Conservation (phyloP, 2,113 vertebrate species). For the Bujurquina vittata region DNA sequence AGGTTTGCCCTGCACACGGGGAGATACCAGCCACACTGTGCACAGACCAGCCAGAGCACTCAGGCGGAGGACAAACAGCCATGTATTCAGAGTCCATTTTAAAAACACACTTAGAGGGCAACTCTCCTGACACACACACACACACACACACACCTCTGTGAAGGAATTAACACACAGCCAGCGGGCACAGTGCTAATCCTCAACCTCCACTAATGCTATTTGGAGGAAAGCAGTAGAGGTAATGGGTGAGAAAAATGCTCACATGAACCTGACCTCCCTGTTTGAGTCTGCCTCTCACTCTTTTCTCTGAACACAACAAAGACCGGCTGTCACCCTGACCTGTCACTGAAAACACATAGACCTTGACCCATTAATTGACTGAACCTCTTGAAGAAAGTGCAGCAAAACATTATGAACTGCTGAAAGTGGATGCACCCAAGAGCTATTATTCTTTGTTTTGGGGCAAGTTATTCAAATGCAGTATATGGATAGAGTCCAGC, state of each 20-base stretch:
- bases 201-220: conserved; percentile 60
- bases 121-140: conserved; percentile 6
- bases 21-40: neutral
- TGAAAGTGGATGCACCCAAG: neutral
- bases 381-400: neutral
- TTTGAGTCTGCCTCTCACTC: conserved; percentile 5
- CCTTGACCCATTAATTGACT: neutral
- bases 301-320: conserved; percentile 2
- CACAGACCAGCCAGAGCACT: conserved; percentile 7
- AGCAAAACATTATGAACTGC: neutral
- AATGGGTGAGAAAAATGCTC: conserved; percentile 66
- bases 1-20: neutral
- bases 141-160: conserved; percentile 10
- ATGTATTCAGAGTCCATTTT: conserved; percentile 49
- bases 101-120: conserved; percentile 27
- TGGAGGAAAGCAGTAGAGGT: conserved; percentile 29
- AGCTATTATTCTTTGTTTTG: neutral
- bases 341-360: neutral
- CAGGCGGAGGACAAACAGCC: conserved; percentile 10
- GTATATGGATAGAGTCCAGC: neutral
- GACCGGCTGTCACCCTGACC: neutral
- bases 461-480: neutral
- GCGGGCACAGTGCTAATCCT: conserved; percentile 41
- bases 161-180: conserved; percentile 56
- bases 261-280: conserved; percentile 61